Base-by-base conservation (phyloP, 2,797 vertebrate genomes). In the Spheniscus humboldti region DNA sequence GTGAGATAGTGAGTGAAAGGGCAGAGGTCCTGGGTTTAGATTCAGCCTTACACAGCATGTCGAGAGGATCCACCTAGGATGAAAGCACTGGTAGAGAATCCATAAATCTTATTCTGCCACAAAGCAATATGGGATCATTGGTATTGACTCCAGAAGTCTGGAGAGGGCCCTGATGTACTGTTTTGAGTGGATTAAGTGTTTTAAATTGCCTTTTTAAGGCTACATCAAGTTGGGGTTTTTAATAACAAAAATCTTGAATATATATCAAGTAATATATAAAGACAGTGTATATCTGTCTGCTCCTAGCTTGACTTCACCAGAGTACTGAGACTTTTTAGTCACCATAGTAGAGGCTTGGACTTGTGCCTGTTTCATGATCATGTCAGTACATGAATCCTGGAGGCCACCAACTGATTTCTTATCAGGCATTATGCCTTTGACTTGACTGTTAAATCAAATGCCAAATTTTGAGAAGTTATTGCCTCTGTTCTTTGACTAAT, bases 31-130 rank as follows among this genome's bases (percentile, higher is more conserved):
- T 82, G 79, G 11, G 3, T n/a, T 81, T 69, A 7, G 30, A 2
- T 22, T 39, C 48, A 63, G 24, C 30, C 64, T n/a, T 41, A 0
- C 22, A 2, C 10, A 37, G 14, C 9, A 2, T 0, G 0, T 28
- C 33, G 37, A 10, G 50, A 55, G 30, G 33, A 47, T 24, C 39
- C 31, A 15, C 41, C 18, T 13, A 9, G 45, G 6, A 22, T 71
- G 41, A 39, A 45, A 18, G 35, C 9, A 0, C 27, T 47, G 48
- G 1, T 17, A 4, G 24, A 39, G 37, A 64, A 25, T 60, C 45
- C 31, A 1, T 24, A 18, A 11, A 39, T n/a, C 6, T 7, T 83
- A 18, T 3, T 73, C 22, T 62, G 14, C 28, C 11, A 2, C 41
- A 50, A 16, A 48, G 25, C 19, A 25, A 0, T 31, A 8, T 31